These are phyloP conservation scores for Cabera pusaria DNA, from an alignment of 2,888 invertebrate species.

Conservation along the genomic window DNA sequence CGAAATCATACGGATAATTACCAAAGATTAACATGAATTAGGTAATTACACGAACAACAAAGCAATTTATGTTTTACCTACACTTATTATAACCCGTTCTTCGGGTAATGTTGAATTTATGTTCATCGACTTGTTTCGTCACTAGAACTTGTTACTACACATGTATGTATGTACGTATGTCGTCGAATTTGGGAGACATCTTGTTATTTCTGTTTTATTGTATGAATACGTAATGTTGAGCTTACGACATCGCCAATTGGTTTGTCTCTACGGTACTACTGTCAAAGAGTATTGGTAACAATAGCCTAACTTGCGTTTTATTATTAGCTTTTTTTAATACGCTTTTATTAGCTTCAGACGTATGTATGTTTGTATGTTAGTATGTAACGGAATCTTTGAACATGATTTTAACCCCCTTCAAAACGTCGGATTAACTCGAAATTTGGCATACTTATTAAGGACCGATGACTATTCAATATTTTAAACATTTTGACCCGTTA, in stretches of 20 bases:
- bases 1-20: conserved; percentile 18
- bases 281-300: conserved; percentile 50
- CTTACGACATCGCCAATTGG: conserved; percentile 76
- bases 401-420: too few relatives aligned
- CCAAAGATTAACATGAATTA: conserved; percentile 27
- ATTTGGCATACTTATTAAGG: too few relatives aligned
- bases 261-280: conserved; percentile 61
- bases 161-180: conserved; percentile 35
- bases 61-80: conserved; percentile 38
- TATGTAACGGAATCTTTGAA: too few relatives aligned
- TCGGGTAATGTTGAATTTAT: conserved; percentile 35
- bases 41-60: conserved; percentile 36
- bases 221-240: conserved; percentile 76
- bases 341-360: too few relatives aligned
- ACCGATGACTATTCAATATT: too few relatives aligned
- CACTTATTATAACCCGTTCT: conserved; percentile 41
- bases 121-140: conserved; percentile 27
- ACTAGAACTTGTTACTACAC: conserved; percentile 28
- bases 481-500: too few relatives aligned
- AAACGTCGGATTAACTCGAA: too few relatives aligned
- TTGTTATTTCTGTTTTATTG: conserved; percentile 80
- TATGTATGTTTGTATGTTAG: too few relatives aligned
- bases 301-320: too few relatives aligned
- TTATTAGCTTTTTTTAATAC: too few relatives aligned
- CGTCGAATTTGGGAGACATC: conserved; percentile 55